A percentile compares a stretch with the other conserved stretches of the same genome.
phyloP scores from a whole-genome alignment of 1,140 invertebrate genomes.

The Ceratina japonica region DNA sequence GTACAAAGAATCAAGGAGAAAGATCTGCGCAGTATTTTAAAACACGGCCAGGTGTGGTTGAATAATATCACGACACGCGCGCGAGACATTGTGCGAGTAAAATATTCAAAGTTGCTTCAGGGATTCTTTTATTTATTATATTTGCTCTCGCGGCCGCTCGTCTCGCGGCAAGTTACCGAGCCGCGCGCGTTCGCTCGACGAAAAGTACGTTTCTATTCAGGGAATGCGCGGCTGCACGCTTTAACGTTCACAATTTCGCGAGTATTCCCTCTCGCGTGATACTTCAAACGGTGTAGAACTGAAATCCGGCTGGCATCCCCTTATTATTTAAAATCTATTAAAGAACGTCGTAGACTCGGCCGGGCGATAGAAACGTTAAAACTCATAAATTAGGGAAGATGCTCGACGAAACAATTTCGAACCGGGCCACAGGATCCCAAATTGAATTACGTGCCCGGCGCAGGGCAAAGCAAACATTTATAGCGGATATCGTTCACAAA shows the following conservation, averaged over 20 bases:
- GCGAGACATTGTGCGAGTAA: not conserved
- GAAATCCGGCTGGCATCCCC: not conserved
- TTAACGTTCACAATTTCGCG: not conserved
- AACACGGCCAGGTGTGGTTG: slow-evolving; percentile 21
- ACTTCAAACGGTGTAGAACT: not conserved
- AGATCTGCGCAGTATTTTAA: slow-evolving; percentile 16
- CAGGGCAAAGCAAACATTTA: not conserved
- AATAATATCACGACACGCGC: not conserved
- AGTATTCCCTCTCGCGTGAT: not conserved
- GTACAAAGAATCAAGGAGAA: not conserved
- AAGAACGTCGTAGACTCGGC: no score
- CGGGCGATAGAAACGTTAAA: not conserved
- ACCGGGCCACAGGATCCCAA: not conserved
- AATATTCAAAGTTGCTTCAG: slow-evolving; percentile 24
- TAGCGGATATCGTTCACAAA: not conserved
- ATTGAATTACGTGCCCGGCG: not conserved
- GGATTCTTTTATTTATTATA: slow-evolving; percentile 29
- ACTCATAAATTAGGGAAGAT: not conserved
- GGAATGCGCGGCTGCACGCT: not conserved
- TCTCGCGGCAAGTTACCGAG: not conserved
- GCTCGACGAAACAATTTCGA: not conserved
- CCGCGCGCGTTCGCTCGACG: not conserved
- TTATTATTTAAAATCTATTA: no score
- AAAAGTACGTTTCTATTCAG: not conserved
- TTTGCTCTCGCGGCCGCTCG: not conserved